Evolutionary conservation across 2,888 invertebrate species (phyloP), one percentile per base, ranked within the genome.

Genomic region (Apeira syringaria): DNA sequence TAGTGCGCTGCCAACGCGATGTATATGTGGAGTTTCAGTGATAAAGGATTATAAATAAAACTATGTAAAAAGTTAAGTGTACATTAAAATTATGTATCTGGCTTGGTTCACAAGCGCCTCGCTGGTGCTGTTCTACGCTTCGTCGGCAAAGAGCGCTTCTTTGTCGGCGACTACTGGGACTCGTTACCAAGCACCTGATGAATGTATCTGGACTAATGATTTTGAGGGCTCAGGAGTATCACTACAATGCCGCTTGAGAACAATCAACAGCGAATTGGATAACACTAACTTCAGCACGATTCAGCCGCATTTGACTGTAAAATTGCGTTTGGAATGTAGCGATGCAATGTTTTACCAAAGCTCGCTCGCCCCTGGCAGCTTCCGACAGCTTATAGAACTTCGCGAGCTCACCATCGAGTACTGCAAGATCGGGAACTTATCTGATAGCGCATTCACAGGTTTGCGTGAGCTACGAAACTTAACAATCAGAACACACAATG

Each of bases 251-350:
- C 90, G 94, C 54, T 80, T 95, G 53, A 91, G 94, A 60, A 95
- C 95, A 66, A 95, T 95, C 80, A 95, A 95, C 85, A 94, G 94
- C 80, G 95, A 95, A 86, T 82, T 95, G 71, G 95, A 95, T 81
- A 94, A 94, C 77, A 95, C 95, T 46, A 95, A 95, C 75, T 95
- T 95, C 80, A 94, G 94, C 87, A 94, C 95, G 51, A 95, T 96
- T 61, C 95, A 96, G 81, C 93, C 95, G 35, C 94, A 95, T 73
- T 94, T 95, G 61, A 96, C 96, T 33, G 94, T 94, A 43, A 91
- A 94, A 39, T 82, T 96, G 59, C 91, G 94, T 50, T 91, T 96
- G 43, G 94, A 95, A 80, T 96, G 96, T 85, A 95, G 94, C 81
- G 95, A 95, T 74, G 94, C 94, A 54, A 87, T 95, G 47, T 94